Percentiles rank a stretch among this genome's conserved stretches.
These are phyloP conservation scores for Channa striata DNA, from an alignment of 2,797 vertebrate genomes.

Conservation along the genomic window DNA sequence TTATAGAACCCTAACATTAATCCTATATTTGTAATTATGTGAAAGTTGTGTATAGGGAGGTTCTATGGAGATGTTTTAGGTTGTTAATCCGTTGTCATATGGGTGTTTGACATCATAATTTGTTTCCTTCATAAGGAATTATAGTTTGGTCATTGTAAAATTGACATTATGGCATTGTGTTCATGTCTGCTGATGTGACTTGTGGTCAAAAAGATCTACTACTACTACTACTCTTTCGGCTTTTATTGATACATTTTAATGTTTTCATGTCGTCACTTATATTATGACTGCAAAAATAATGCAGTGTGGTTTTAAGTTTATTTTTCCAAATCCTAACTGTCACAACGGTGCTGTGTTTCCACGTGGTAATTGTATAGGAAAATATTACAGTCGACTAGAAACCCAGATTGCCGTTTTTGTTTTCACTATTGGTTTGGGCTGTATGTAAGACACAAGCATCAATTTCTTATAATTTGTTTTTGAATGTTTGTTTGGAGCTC, in stretches of 20 bases:
- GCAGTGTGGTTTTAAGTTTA: no score
- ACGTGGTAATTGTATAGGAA: background rate
- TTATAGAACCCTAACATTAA: background rate
- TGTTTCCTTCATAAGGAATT: no score
- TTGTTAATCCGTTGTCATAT: background rate
- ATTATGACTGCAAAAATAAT: no score
- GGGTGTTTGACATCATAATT: no score
- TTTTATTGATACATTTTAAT: no score
- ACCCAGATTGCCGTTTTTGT: background rate
- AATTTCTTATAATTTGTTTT: background rate
- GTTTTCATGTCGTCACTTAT: no score
- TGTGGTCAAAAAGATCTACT: no score
- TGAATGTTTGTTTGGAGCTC: constrained; percentile 1
- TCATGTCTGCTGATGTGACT: no score
- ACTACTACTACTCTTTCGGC: no score
- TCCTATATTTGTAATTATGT: background rate
- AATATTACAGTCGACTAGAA: background rate
- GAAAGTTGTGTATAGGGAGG: background rate
- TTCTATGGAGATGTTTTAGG: background rate
- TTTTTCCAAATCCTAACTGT: no score
- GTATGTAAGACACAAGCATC: background rate
- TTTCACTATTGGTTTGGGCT: background rate
- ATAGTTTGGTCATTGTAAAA: no score
- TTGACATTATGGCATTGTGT: no score
- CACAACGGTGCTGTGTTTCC: background rate